Evolutionary conservation across 2,113 vertebrate species (phyloP), one percentile per base, ranked within the genome.

Genomic region (Gavialis gangeticus): DNA sequence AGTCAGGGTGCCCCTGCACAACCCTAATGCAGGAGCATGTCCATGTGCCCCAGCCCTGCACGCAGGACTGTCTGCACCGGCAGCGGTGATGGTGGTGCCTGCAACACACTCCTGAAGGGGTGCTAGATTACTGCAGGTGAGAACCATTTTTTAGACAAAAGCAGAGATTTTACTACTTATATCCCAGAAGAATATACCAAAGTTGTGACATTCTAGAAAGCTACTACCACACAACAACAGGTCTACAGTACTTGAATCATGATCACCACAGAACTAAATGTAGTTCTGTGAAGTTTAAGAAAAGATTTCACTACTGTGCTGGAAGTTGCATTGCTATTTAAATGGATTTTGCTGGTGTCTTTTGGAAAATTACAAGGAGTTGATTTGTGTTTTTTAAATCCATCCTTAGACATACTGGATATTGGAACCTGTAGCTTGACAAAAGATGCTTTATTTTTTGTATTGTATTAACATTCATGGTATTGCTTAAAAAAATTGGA

Each of bases 221-320:
- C 22, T 67, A 54, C 62, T 82, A 12, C 28, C 55, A 21, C 58
- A 58, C 58, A 80, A 56, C 25, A 24, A 57, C 56, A 85, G 64
- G 60, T 85, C 46, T 21, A 73, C 62, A 56, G 57, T 25, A 60
- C 27, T 69, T 69, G 55, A 83, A 77, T 59, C 19, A 56, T 55
- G 46, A 87, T 58, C 30, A 59, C n/a, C 34, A 71, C 28, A 18
- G 71, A 84, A 76, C 59, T 37, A 15, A 90, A 22, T 27, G 25
- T 30, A 10, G 24, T 27, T 85, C 56, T 10, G 25, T 58, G 58
- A 30, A 24, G 22, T 10, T 19, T 8, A 16, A 79, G 62, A 88
- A 15, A 80, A 2, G 4, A 1, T 17, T 67, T 13, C 46, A 28
- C 76, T 37, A 6, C 13, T 1, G 2, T 5, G 14, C 2, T 79